phyloP scores from a whole-genome alignment of 2,113 vertebrate species.

The Otocyon megalotis region DNA sequence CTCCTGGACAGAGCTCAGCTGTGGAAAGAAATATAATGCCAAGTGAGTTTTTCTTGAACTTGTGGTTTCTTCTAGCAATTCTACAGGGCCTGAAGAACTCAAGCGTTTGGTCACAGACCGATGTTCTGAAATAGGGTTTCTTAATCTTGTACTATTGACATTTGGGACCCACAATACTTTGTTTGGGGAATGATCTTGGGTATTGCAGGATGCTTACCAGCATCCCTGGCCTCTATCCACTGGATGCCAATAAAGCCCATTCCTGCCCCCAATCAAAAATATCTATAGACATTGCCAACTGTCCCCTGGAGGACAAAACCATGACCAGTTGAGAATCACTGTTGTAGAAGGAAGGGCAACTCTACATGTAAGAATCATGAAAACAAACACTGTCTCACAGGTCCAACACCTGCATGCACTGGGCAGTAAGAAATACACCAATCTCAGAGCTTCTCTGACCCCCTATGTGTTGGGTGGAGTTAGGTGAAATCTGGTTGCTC shows the following conservation, averaged over 20 bases:
- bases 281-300: not conserved
- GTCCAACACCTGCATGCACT: not conserved
- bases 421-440: not conserved
- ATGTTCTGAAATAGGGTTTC: not conserved
- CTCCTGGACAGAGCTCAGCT: constrained; percentile 81
- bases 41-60: not conserved
- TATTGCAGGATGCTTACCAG: not conserved
- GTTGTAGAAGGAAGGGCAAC: not conserved
- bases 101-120: not conserved
- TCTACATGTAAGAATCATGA: not conserved
- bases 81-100: not conserved
- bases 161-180: not conserved
- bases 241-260: not conserved
- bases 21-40: constrained; percentile 55
- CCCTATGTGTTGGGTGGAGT: not conserved
- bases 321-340: not conserved
- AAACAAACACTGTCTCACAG: not conserved
- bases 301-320: not conserved
- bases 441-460: not conserved
- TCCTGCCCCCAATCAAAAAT: not conserved
- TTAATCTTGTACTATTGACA: not conserved
- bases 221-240: not conserved
- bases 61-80: not conserved
- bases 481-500: not conserved
- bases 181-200: not conserved